Conservation (phyloP, 2,888 invertebrate genomes). For the Pharmacophagus antenor region DNA sequence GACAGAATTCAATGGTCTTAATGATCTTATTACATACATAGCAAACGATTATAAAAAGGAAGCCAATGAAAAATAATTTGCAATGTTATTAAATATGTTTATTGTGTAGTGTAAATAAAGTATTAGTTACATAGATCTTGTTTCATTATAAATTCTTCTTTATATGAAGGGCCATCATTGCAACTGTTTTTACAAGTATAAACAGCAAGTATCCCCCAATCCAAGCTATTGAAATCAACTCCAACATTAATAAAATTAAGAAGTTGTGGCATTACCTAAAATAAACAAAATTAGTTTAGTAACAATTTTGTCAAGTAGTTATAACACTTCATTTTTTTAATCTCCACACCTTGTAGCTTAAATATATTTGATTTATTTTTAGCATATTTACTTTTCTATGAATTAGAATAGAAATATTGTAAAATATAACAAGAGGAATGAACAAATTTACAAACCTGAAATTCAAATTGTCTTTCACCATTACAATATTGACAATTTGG, state of each 20-base stretch:
- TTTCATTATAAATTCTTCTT: conserved; percentile 89
- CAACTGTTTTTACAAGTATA: conserved; percentile 94
- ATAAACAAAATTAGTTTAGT: conserved; percentile 11
- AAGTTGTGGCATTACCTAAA: conserved; percentile 91
- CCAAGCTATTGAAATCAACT: conserved; percentile 82
- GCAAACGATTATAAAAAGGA: conserved; percentile 77
- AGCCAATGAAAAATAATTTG: conserved; percentile 1
- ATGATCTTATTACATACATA: conserved; percentile 91
- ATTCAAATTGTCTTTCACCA: conserved; percentile 91
- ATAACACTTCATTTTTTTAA: not conserved
- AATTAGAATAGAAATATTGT: no score
- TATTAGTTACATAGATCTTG: conserved; percentile 85
- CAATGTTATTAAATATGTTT: conserved; percentile 30
- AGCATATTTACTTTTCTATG: no score
- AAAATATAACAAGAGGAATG: no score
- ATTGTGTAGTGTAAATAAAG: conserved; percentile 24
- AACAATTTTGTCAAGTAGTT: not conserved
- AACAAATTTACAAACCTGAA: conserved; percentile 89
- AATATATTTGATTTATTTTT: no score
- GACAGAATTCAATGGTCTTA: conserved; percentile 92
- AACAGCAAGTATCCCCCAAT: conserved; percentile 94
- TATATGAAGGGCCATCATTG: conserved; percentile 83
- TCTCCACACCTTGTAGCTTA: not conserved
- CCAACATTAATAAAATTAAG: conserved; percentile 85
- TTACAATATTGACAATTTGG: conserved; percentile 89